Conservation (phyloP, 2,113 vertebrate species). For the Scatophagus argus region DNA sequence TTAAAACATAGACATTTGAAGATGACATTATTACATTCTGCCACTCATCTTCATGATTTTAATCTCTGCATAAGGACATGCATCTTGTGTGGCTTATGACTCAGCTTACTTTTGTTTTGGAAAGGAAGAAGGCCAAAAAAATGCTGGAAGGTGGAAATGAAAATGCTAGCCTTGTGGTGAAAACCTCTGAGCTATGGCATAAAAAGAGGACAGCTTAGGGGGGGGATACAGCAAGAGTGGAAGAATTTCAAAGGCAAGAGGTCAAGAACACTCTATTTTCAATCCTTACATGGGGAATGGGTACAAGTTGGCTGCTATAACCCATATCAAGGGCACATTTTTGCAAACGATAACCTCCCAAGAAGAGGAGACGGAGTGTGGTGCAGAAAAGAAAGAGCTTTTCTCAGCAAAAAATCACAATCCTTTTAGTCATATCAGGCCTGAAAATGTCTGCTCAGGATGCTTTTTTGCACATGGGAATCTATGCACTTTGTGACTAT, state of each 20-base stretch:
- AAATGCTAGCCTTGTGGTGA: constrained; percentile 62
- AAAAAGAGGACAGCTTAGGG: constrained; percentile 69
- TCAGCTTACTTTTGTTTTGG: constrained; percentile 26
- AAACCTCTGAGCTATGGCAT: constrained; percentile 63
- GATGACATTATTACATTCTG: too few relatives aligned
- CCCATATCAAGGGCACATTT: constrained; percentile 75
- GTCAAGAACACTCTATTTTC: constrained; percentile 82
- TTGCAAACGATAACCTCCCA: constrained; percentile 74
- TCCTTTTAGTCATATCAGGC: constrained; percentile 73
- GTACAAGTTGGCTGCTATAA: constrained; percentile 65
- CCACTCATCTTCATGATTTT: too few relatives aligned
- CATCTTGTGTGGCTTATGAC: constrained; percentile 36
- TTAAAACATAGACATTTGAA: constrained; percentile 44
- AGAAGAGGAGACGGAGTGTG: constrained; percentile 55
- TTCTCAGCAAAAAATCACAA: constrained; percentile 72
- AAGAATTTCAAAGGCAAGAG: constrained; percentile 77
- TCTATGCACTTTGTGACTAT: constrained; percentile 37
- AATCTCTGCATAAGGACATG: constrained; percentile 27
- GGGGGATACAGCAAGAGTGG: constrained; percentile 52
- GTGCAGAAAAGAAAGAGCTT: constrained; percentile 59
- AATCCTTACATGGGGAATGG: constrained; percentile 72
- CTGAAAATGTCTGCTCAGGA: constrained; percentile 64
- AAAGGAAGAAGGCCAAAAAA: constrained; percentile 15
- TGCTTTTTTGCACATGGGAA: constrained; percentile 47
- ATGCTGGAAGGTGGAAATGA: constrained; percentile 49